Conservation (phyloP, 1,140 invertebrate species). For the Drosophila persimilis region DNA sequence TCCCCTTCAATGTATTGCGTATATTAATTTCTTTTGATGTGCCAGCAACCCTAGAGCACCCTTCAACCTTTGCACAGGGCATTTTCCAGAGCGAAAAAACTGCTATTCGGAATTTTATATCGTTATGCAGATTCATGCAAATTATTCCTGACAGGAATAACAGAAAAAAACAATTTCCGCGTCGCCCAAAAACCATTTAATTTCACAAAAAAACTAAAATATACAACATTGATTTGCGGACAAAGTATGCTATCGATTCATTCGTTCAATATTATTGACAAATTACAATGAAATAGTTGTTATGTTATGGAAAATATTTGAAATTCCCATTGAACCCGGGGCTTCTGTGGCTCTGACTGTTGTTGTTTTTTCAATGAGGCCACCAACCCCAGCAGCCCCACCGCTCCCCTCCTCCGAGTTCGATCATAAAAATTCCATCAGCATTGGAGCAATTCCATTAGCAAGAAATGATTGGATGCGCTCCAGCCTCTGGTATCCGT, state of each 20-base stretch:
- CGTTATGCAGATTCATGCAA: slow-evolving; percentile 68
- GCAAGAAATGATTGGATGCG: slow-evolving; percentile 77
- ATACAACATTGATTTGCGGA: slow-evolving; percentile 16
- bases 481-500: slow-evolving; percentile 55
- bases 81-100: slow-evolving; percentile 30
- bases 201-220: slow-evolving; percentile 56
- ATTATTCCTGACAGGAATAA: slow-evolving; percentile 33
- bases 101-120: slow-evolving; percentile 38
- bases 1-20: slow-evolving; percentile 41
- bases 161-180: slow-evolving; percentile 49
- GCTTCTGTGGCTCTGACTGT: not conserved
- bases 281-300: slow-evolving; percentile 42
- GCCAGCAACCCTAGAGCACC: slow-evolving; percentile 41
- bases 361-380: slow-evolving; percentile 15
- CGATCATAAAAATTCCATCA: slow-evolving; percentile 69
- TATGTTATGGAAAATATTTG: slow-evolving; percentile 20
- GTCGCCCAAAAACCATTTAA: slow-evolving; percentile 43
- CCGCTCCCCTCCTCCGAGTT: slow-evolving; percentile 24
- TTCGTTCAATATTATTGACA: slow-evolving; percentile 51
- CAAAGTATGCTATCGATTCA: slow-evolving; percentile 1
- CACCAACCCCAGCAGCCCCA: not conserved
- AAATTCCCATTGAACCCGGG: slow-evolving; percentile 10
- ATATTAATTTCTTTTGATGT: slow-evolving; percentile 78
- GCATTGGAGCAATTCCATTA: slow-evolving; percentile 77
- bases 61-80: not conserved